A percentile compares a stretch with the other conserved stretches of the same genome.
Evolutionary conservation across 1,140 invertebrate genomes (phyloP).

Genomic region (Vollenhovia emeryi): DNA sequence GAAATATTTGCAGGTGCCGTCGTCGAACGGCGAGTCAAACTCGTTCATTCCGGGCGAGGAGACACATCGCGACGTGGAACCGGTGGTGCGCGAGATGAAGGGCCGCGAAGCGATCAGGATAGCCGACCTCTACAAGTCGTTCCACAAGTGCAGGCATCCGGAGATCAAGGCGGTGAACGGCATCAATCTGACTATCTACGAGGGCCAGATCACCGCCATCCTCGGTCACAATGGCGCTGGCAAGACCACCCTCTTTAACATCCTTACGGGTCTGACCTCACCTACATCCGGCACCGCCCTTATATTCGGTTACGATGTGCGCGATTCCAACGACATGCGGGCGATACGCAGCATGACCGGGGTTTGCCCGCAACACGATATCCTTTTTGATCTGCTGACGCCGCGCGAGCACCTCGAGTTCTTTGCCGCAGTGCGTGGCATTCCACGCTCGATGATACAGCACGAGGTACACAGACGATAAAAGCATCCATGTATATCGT

Average conservation of each 20-base stretch:
- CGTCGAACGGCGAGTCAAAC: slow-evolving; percentile 87
- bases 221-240: slow-evolving; percentile 96
- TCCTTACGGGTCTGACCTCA: slow-evolving; percentile 93
- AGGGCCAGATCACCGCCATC: slow-evolving; percentile 91
- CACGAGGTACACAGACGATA: slow-evolving; percentile 81
- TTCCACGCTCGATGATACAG: slow-evolving; percentile 86
- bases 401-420: slow-evolving; percentile 95
- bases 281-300: slow-evolving; percentile 90
- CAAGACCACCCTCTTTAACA: slow-evolving; percentile 94
- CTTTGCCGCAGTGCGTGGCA: slow-evolving; percentile 91
- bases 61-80: slow-evolving; percentile 89
- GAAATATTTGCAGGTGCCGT: slow-evolving; percentile 79
- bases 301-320: slow-evolving; percentile 91
- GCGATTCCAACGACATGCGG: slow-evolving; percentile 90
- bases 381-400: slow-evolving; percentile 94
- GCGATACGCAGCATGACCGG: slow-evolving; percentile 92
- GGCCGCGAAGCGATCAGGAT: slow-evolving; percentile 92
- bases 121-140: slow-evolving; percentile 90
- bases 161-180: slow-evolving; percentile 88
- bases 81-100: slow-evolving; percentile 90
- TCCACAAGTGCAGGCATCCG: slow-evolving; percentile 86
- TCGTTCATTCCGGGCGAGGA: slow-evolving; percentile 87
- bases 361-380: slow-evolving; percentile 97
- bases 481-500: not conserved
- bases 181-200: slow-evolving; percentile 87